These are phyloP conservation scores for Sebastes kiyomatsui DNA, from an alignment of 2,797 vertebrate species.

Conservation along the genomic window DNA sequence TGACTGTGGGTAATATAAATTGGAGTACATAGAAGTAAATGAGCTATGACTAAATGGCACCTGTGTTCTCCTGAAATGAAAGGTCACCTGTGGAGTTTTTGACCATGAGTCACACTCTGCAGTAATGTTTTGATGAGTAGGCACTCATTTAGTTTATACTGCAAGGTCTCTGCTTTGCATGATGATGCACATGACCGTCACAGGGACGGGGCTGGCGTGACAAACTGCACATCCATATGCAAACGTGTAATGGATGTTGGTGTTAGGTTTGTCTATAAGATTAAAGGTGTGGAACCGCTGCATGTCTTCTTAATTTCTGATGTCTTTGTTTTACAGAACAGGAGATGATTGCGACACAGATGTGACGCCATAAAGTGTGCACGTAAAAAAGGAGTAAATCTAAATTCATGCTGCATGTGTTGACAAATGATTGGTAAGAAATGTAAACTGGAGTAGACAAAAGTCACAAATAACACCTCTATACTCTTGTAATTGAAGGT, in stretches of 20 bases:
- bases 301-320: neutral
- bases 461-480: neutral
- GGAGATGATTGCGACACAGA: neutral
- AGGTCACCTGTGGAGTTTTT: slow-evolving; percentile 18
- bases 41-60: slow-evolving; percentile 29
- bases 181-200: neutral
- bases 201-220: neutral
- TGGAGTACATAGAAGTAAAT: slow-evolving; percentile 3
- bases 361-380: neutral
- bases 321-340: neutral
- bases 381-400: neutral
- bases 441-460: neutral
- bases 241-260: neutral
- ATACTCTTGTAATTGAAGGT: neutral
- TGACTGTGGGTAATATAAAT: neutral
- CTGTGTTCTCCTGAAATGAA: slow-evolving; percentile 15
- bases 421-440: neutral
- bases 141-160: neutral
- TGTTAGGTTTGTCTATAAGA: neutral
- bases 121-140: neutral
- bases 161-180: neutral
- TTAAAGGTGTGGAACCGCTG: neutral
- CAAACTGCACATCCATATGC: neutral
- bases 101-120: neutral
- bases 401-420: neutral